Evolutionary conservation across 2,113 vertebrate genomes (phyloP), one percentile per base, ranked within the genome.

Genomic region (Scortum barcoo): DNA sequence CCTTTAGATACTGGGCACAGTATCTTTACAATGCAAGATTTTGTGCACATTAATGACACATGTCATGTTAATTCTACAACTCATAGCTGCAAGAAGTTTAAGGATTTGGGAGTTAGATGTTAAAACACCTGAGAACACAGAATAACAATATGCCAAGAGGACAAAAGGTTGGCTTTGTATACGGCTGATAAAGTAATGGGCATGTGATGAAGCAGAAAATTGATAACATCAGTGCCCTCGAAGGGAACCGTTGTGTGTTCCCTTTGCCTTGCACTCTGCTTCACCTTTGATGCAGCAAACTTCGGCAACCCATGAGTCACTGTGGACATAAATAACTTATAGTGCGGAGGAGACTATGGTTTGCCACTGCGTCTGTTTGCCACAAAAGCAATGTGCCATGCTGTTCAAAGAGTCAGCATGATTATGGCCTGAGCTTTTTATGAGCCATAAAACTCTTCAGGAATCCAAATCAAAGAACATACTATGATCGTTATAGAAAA

Each of bases 211-310:
- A 61, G 70, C 76, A 71, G 56, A 85, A 83, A 81, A 73, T 58
- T 70, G 78, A 84, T 83, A 76, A 65, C 20, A 81, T 75, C 62
- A 61, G 40, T 72, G 66, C 24, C 40, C 71, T 60, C 20, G 53
- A 75, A 71, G 54, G 57, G 42, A 74, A 67, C 22, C 19, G 28
- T 30, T 44, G 51, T n/a, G 20, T 40, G 44, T 38, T 70, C 72
- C 60, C 63, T 48, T 72, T 33, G 50, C 75, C 66, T 63, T 76
- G 53, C 73, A 73, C 86, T 86, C 44, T 67, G 3, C 78, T 71
- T 83, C 76, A 86, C 67, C 76, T 88, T 85, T 86, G 62, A 81
- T 77, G 71, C 62, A 60, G 66, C 19, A 70, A 86, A 83, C 57
- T 51, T 70, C 28, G 60, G 62, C 30, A 79, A 67, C 26, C 46